Conservation (phyloP, 2,888 invertebrate genomes). For the Zele albiditarsus region DNA sequence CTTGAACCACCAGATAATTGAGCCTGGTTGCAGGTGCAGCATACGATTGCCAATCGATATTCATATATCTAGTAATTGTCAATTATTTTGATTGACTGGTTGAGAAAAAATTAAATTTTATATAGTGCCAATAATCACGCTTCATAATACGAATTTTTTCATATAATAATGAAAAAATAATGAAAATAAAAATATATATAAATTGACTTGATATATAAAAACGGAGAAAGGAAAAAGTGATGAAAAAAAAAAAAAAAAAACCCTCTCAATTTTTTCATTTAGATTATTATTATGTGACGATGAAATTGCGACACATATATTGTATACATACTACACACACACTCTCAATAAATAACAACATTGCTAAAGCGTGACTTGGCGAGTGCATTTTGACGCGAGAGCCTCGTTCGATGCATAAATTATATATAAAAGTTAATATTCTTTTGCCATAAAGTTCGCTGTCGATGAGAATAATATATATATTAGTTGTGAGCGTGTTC, state of each 20-base stretch:
- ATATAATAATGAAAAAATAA: too few relatives aligned
- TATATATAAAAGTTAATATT: slow-evolving; percentile 31
- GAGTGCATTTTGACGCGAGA: slow-evolving; percentile 16
- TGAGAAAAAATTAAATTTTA: neutral
- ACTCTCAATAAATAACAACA: slow-evolving; percentile 30
- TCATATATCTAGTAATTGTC: neutral
- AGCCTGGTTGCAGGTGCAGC: slow-evolving; percentile 15
- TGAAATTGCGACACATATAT: slow-evolving; percentile 21
- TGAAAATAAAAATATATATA: neutral
- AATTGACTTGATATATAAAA: neutral
- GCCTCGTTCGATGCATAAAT: slow-evolving; percentile 31
- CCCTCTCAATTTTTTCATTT: neutral
- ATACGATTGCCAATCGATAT: slow-evolving; percentile 9
- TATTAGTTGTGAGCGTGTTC: slow-evolving; percentile 28
- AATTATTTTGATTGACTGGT: slow-evolving; percentile 9
- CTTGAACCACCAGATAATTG: slow-evolving; percentile 11
- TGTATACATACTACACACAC: neutral
- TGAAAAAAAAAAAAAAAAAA: neutral
- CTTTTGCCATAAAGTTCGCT: slow-evolving; percentile 22
- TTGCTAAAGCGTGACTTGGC: slow-evolving; percentile 28
- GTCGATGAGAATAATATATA: slow-evolving; percentile 33
- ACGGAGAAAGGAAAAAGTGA: neutral
- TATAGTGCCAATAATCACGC: neutral
- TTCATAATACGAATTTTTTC: neutral
- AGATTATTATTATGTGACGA: slow-evolving; percentile 1